These are phyloP conservation scores for Holothuria leucospilota DNA, from an alignment of 53 echinoderm and acorn worm genomes.

Conservation along the genomic window DNA sequence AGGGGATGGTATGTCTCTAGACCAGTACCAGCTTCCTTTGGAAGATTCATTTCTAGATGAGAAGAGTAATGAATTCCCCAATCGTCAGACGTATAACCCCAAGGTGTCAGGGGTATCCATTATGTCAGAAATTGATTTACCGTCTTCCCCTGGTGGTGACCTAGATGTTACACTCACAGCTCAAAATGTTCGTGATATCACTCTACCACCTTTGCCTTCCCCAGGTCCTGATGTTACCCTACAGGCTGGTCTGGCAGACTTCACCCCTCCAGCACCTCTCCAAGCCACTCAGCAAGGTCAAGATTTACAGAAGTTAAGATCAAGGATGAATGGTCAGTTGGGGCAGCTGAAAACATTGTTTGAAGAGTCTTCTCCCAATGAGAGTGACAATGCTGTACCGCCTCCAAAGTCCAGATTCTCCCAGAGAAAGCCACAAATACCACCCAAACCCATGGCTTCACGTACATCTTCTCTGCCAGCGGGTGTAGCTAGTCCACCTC, in stretches of 20 bases:
- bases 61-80: not conserved
- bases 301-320: not conserved
- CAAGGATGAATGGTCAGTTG: not conserved
- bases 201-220: slow-evolving; percentile 68
- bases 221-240: slow-evolving; percentile 69
- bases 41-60: slow-evolving; percentile 33
- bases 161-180: slow-evolving; percentile 51
- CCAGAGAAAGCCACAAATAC: not conserved
- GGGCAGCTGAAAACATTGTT: slow-evolving; percentile 20
- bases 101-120: slow-evolving; percentile 3
- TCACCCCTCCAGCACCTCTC: slow-evolving; percentile 82
- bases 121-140: not conserved
- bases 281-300: not conserved
- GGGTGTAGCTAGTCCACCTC: not conserved
- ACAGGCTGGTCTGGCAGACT: slow-evolving; percentile 71
- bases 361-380: slow-evolving; percentile 25
- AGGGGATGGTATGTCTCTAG: not conserved
- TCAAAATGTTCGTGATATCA: slow-evolving; percentile 19
- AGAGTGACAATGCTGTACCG: not conserved
- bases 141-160: slow-evolving; percentile 18
- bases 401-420: not conserved
- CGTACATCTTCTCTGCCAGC: not conserved
- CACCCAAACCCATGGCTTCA: not conserved
- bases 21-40: slow-evolving; percentile 10
- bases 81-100: slow-evolving; percentile 40